These are phyloP conservation scores for Sesia apiformis DNA, from an alignment of 2,888 invertebrate species.

Conservation along the genomic window DNA sequence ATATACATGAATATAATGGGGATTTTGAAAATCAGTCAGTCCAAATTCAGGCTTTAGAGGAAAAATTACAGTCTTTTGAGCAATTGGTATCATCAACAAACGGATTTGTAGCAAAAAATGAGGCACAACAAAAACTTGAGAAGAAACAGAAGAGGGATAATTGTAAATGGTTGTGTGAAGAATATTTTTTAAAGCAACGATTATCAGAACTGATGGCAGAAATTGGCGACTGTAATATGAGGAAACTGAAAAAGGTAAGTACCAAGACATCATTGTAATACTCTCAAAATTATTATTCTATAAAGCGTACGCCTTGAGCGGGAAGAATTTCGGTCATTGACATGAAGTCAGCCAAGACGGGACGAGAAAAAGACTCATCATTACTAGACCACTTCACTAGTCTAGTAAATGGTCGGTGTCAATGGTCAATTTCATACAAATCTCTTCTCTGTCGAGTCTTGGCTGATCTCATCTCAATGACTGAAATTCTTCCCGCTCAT, in stretches of 20 bases:
- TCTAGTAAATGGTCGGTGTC: no score
- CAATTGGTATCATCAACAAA: constrained; percentile 38
- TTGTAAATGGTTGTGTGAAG: constrained; percentile 63
- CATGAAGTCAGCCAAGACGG: no score
- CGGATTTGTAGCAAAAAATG: constrained; percentile 30
- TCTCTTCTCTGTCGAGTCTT: no score
- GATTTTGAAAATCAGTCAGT: constrained; percentile 36
- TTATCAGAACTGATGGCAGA: constrained; percentile 52
- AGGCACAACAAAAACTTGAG: constrained; percentile 20
- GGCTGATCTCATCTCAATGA: no score
- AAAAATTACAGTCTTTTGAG: constrained; percentile 47
- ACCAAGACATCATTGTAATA: neutral
- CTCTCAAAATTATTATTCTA: neutral
- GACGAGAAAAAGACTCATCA: no score
- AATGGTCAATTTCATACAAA: no score
- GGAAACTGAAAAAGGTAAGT: constrained; percentile 43
- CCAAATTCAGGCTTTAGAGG: constrained; percentile 48
- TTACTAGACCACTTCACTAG: no score
- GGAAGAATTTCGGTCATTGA: no score
- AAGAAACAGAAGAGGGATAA: constrained; percentile 21
- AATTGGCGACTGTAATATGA: constrained; percentile 52
- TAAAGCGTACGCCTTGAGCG: neutral
- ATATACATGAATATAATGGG: neutral
- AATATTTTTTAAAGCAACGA: constrained; percentile 51
- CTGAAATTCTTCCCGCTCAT: no score